A percentile compares a stretch with the other conserved stretches of the same genome.
Evolutionary conservation across 2,888 invertebrate genomes (phyloP).

Genomic region (Lithosia quadra): DNA sequence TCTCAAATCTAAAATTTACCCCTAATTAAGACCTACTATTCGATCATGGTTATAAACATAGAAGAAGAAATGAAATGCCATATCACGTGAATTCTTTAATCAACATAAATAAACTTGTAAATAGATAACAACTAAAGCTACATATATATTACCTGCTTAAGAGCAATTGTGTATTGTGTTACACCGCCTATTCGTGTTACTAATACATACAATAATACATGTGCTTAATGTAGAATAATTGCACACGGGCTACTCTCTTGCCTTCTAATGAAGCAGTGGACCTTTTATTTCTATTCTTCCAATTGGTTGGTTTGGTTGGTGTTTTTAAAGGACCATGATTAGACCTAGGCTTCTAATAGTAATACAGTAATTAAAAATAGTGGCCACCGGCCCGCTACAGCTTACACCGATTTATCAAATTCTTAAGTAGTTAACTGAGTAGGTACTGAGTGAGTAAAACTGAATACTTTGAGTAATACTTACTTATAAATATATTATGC

Average conservation of each 20-base stretch:
- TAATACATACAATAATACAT: background rate
- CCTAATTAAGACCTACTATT: background rate
- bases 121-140: slow-evolving; percentile 42
- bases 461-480: no score
- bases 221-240: background rate
- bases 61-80: slow-evolving; percentile 19
- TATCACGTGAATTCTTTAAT: slow-evolving; percentile 48
- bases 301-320: background rate
- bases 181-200: slow-evolving; percentile 21
- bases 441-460: no score
- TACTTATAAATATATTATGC: background rate
- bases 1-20: no score
- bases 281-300: background rate
- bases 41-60: background rate
- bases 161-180: slow-evolving; percentile 28
- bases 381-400: background rate
- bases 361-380: background rate
- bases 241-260: background rate
- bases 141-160: slow-evolving; percentile 31
- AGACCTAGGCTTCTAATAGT: background rate
- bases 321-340: background rate
- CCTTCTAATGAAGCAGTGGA: background rate
- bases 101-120: slow-evolving; percentile 46
- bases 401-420: no score
- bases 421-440: no score